Evolutionary conservation across 2,113 vertebrate species (phyloP).

Genomic region (Lanius ludovicianus): DNA sequence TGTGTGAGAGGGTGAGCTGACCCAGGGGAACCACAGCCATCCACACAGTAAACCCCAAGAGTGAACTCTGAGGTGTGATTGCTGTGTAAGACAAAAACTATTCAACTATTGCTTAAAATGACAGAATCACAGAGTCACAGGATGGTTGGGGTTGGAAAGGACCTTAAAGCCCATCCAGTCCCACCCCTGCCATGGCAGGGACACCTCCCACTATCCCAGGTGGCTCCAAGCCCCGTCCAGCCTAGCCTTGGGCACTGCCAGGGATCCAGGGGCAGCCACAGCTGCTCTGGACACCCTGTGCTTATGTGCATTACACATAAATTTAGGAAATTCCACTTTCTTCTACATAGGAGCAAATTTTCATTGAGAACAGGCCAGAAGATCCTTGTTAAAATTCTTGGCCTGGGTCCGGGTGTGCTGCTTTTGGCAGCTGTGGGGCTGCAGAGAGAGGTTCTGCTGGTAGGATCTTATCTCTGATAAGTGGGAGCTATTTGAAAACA

Average conservation of each 20-base stretch:
- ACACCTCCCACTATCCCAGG: neutral
- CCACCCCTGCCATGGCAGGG: neutral
- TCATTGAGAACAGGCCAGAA: slow-evolving; percentile 48
- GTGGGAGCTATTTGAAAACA: slow-evolving; percentile 18
- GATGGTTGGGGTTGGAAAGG: neutral
- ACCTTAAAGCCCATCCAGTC: neutral
- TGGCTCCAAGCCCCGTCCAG: neutral
- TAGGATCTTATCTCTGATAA: slow-evolving; percentile 46
- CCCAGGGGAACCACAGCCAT: neutral
- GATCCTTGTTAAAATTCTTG: slow-evolving; percentile 54
- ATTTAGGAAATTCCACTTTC: slow-evolving; percentile 30
- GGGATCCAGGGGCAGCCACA: neutral
- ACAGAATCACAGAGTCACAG: neutral
- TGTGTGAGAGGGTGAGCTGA: neutral
- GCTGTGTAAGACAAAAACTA: neutral
- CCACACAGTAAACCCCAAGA: neutral
- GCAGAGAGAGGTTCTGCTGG: slow-evolving; percentile 35
- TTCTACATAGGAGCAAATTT: slow-evolving; percentile 16
- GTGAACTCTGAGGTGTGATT: neutral
- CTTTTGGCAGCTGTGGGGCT: slow-evolving; percentile 41
- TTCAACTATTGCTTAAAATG: neutral
- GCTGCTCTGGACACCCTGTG: neutral
- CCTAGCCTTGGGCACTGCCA: neutral
- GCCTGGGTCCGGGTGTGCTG: neutral
- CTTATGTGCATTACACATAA: neutral